Conservation (phyloP, 2,113 vertebrate species). For the Sus scrofa region T2T-Sscrofa CM000821.6:33418001-33418500, state of each 20-base stretch:
- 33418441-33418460: background rate
- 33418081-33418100: background rate
- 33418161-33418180: background rate
- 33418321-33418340: background rate
- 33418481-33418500: background rate
- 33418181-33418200: background rate
- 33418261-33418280: background rate
- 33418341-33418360: background rate
- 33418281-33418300: background rate
- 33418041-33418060: background rate
- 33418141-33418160: background rate
- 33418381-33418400: background rate
- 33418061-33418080: background rate
- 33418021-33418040: background rate
- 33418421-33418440: background rate
- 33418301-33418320: background rate
- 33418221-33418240: background rate
- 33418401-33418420: background rate
- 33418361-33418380: background rate
- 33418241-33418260: background rate
- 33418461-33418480: background rate
- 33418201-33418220: no score
- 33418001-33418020: no score
- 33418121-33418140: background rate
- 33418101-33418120: background rate